Evolutionary conservation across 2,113 vertebrate species (phyloP).

Genomic region (Syrmaticus mikado): DNA sequence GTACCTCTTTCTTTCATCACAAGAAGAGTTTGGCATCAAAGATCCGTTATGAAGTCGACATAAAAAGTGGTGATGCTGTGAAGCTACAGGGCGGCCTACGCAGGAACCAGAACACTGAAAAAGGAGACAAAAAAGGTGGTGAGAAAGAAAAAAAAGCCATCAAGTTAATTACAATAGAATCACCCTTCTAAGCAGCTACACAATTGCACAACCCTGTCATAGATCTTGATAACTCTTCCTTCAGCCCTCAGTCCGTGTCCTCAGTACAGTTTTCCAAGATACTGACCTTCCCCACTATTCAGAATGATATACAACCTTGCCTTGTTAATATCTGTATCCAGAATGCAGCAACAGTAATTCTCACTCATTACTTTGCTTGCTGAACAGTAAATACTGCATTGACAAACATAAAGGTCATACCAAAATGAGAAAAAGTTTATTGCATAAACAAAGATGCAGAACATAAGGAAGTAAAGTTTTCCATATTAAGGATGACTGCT

Average conservation of each 20-base stretch:
- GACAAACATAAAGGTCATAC: background rate
- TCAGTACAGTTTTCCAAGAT: background rate
- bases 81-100: slow-evolving; percentile 56
- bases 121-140: background rate
- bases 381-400: background rate
- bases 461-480: background rate
- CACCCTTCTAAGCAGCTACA: background rate
- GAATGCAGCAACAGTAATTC: background rate
- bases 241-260: background rate
- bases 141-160: background rate
- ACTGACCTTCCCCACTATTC: background rate
- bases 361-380: background rate
- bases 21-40: slow-evolving; percentile 62
- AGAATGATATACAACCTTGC: background rate
- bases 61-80: slow-evolving; percentile 74
- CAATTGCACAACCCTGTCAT: background rate
- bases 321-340: background rate
- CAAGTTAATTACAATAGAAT: background rate
- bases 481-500: background rate
- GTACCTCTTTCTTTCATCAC: slow-evolving; percentile 84
- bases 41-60: slow-evolving; percentile 82
- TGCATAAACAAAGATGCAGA: background rate
- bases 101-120: slow-evolving; percentile 86
- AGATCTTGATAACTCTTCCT: background rate
- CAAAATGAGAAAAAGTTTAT: background rate